Percentiles rank a stretch among this genome's conserved stretches.
Evolutionary conservation across 2,797 vertebrate species (phyloP).

Genomic region (Urophycis tenuis): DNA sequence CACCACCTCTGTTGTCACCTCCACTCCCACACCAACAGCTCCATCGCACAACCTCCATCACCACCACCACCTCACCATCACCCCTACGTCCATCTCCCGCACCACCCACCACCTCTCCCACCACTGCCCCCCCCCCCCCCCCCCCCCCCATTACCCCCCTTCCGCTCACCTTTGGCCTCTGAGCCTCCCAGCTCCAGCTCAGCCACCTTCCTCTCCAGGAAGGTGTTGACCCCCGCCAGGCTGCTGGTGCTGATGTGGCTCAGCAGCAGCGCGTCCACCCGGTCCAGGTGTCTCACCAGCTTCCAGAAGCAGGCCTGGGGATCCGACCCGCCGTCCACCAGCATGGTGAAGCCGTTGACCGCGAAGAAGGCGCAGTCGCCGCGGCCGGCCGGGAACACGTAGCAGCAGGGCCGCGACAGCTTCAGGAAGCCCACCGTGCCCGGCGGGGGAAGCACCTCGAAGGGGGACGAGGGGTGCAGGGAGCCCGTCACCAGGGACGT

Average conservation of each 20-base stretch:
- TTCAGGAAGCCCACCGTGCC: slow-evolving; percentile 89
- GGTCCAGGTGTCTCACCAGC: slow-evolving; percentile 90
- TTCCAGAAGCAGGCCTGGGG: slow-evolving; percentile 93
- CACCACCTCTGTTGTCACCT: slow-evolving; percentile 48
- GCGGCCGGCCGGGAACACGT: slow-evolving; percentile 87
- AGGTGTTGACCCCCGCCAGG: slow-evolving; percentile 75
- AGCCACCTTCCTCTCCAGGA: slow-evolving; percentile 84
- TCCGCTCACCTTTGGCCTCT: slow-evolving; percentile 79
- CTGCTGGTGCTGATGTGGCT: slow-evolving; percentile 77
- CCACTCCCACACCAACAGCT: slow-evolving; percentile 65
- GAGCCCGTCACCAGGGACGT: slow-evolving; percentile 75
- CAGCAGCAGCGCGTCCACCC: slow-evolving; percentile 85
- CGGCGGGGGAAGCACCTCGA: slow-evolving; percentile 90
- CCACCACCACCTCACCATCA: neutral
- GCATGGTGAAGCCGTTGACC: slow-evolving; percentile 86
- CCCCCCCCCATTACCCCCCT: slow-evolving; percentile 51
- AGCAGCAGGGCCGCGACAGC: slow-evolving; percentile 92
- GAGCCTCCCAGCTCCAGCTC: slow-evolving; percentile 75
- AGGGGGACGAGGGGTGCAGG: slow-evolving; percentile 73
- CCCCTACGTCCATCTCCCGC: slow-evolving; percentile 63
- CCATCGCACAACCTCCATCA: too few relatives aligned
- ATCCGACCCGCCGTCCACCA: slow-evolving; percentile 90
- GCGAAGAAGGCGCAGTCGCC: slow-evolving; percentile 92
- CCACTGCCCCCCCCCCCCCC: neutral
- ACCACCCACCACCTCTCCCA: slow-evolving; percentile 42